Evolutionary conservation across 2,113 vertebrate genomes (phyloP).

Genomic region (Scopus umbretta): DNA sequence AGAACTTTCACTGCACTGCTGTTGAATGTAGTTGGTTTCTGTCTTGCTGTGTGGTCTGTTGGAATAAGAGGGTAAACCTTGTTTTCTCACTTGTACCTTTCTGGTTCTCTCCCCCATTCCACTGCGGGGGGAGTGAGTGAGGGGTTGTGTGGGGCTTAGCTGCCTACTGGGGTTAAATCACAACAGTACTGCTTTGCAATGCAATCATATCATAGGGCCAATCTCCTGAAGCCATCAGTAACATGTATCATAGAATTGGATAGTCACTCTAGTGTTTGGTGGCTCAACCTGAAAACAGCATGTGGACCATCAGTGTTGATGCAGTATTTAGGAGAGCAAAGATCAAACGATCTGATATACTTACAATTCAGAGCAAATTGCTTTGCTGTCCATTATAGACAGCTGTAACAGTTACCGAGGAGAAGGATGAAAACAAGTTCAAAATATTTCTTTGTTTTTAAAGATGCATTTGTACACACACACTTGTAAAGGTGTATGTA

Average conservation of each 20-base stretch:
- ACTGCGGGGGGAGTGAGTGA: background rate
- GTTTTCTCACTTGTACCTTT: background rate
- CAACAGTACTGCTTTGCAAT: background rate
- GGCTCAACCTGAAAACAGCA: background rate
- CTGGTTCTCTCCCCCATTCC: background rate
- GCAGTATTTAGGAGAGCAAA: background rate
- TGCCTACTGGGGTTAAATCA: background rate
- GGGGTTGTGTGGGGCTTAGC: background rate
- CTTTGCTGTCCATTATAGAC: background rate
- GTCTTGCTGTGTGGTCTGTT: background rate
- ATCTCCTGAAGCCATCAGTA: background rate
- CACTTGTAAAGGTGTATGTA: background rate
- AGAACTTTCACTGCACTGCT: background rate
- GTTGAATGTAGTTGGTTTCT: background rate
- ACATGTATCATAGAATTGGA: no score
- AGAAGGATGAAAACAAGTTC: background rate
- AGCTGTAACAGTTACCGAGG: background rate
- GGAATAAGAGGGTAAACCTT: background rate
- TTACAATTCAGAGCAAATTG: background rate
- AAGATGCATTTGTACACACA: background rate
- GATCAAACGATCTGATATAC: background rate
- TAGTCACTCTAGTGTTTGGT: background rate
- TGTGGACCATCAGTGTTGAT: background rate
- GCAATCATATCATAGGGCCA: background rate
- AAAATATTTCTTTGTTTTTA: background rate